phyloP scores from a whole-genome alignment of 2,113 vertebrate genomes.

The Chroicocephalus ridibundus region DNA sequence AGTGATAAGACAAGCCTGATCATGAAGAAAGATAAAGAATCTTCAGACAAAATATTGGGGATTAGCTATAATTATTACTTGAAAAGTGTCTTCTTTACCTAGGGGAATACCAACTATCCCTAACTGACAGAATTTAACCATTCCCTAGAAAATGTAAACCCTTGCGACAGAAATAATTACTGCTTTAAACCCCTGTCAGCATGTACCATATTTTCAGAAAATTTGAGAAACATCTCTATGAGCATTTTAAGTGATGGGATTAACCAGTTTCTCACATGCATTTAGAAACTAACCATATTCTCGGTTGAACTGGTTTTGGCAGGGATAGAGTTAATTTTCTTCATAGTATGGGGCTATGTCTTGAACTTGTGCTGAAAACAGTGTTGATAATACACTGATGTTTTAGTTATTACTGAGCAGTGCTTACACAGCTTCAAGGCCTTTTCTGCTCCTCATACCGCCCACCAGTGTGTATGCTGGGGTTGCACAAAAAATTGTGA shows the following conservation, averaged over 20 bases:
- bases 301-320: not conserved
- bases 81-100: not conserved
- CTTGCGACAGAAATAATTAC: not conserved
- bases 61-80: not conserved
- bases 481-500: not conserved
- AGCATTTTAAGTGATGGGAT: not conserved
- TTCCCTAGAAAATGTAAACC: not conserved
- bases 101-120: not conserved
- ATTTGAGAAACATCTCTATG: not conserved
- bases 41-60: not conserved
- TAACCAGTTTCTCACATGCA: not conserved
- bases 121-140: not conserved
- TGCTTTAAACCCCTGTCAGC: not conserved
- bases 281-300: not conserved
- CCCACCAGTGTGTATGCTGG: fast-evolving
- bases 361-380: not conserved
- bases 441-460: not conserved
- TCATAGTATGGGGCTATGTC: not conserved
- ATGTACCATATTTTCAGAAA: not conserved
- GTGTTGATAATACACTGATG: not conserved
- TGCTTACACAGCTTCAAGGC: not conserved
- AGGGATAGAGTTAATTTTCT: not conserved
- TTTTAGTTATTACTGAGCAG: not conserved
- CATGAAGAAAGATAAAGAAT: not conserved
- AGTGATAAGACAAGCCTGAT: not conserved